phyloP scores from a whole-genome alignment of 2,888 invertebrate species.

The Blastobasis lacticolella region DNA sequence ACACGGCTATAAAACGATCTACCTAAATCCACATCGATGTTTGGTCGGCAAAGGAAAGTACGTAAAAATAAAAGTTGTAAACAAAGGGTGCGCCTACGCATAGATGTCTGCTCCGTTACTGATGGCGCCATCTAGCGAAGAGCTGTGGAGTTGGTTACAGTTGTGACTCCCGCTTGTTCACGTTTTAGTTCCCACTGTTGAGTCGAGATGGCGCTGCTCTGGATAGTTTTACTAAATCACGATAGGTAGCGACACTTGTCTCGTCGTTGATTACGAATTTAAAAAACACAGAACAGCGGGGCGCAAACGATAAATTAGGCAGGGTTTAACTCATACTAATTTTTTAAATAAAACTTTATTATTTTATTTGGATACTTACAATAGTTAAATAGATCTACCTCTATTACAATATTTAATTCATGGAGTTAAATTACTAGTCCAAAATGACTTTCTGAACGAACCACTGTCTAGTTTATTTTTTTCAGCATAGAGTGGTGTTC shows the following conservation, averaged over 20 bases:
- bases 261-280: not conserved
- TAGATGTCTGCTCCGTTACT: constrained; percentile 11
- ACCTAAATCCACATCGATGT: not conserved
- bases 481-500: no score
- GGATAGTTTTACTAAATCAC: constrained; percentile 13
- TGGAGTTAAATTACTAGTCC: no score
- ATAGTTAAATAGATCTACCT: no score
- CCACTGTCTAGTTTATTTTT: no score
- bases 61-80: constrained; percentile 24
- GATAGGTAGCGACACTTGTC: constrained; percentile 29
- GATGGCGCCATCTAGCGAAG: constrained; percentile 43
- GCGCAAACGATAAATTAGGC: no score
- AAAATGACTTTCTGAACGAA: no score
- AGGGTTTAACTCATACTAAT: no score
- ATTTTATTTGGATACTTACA: no score
- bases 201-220: constrained; percentile 30
- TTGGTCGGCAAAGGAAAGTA: constrained; percentile 4
- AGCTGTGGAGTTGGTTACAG: not conserved
- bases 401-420: no score
- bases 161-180: not conserved
- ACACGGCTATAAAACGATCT: no score
- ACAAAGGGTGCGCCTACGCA: constrained; percentile 31
- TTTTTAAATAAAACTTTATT: no score
- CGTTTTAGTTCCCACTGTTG: constrained; percentile 16
- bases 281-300: no score